phyloP scores from a whole-genome alignment of 2,113 vertebrate genomes.

The Myrmecobius fasciatus region DNA sequence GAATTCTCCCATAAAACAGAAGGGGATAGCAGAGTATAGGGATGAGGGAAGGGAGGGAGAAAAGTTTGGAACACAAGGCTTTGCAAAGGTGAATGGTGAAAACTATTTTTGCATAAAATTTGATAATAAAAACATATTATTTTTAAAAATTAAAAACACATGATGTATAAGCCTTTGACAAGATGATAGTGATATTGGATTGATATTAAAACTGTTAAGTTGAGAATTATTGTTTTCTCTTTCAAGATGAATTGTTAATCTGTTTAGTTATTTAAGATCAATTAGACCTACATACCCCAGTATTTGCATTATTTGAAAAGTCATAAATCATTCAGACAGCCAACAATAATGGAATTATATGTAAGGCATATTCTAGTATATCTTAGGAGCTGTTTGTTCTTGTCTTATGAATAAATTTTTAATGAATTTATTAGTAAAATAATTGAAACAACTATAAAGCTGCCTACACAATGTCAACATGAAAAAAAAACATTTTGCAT shows the following conservation, averaged over 20 bases:
- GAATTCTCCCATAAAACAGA: too few relatives aligned
- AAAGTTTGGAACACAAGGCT: too few relatives aligned
- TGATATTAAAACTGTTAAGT: not conserved
- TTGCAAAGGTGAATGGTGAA: too few relatives aligned
- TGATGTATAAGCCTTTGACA: not conserved
- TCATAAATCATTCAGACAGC: not conserved
- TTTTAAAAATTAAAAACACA: not conserved
- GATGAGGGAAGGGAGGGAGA: too few relatives aligned
- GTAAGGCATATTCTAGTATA: not conserved
- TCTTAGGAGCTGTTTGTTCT: conserved; percentile 5
- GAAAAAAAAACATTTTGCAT: not conserved
- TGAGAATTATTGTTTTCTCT: conserved; percentile 23
- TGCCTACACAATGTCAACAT: not conserved
- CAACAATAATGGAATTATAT: not conserved
- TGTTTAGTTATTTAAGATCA: conserved; percentile 15
- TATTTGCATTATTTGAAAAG: conserved; percentile 53
- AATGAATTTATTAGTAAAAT: conserved; percentile 35
- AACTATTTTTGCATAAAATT: too few relatives aligned
- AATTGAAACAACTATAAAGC: not conserved
- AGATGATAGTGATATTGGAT: conserved; percentile 38
- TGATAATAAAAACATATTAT: too few relatives aligned
- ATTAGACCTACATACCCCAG: conserved; percentile 50
- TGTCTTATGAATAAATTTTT: conserved; percentile 19
- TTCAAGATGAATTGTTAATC: conserved; percentile 44
- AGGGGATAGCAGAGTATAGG: too few relatives aligned